Base-by-base conservation (phyloP, 1,140 invertebrate species). In the Cotesia glomerata region DNA sequence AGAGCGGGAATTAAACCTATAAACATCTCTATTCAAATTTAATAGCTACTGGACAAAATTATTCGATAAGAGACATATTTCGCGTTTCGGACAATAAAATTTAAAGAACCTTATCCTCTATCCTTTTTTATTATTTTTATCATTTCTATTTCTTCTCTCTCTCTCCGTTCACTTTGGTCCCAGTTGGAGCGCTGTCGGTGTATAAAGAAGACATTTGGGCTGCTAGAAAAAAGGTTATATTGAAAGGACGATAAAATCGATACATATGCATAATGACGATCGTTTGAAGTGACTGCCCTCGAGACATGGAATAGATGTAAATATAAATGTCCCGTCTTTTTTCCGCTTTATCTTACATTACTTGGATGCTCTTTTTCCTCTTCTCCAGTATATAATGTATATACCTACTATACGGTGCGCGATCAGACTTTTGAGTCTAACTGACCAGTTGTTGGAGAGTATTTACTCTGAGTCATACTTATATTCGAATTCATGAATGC, bases 11-110 rank as follows among this genome's bases (percentile, higher is more conserved):
- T 54, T 54, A 54, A 26, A 64, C 14, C 69, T 59, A 71, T 71
- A 71, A 71, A 71, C 69, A 71, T 71, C 69, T 62, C 45, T 54
- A 71, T 71, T 71, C 11, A 58, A 61, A 34, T 71, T n/a, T 63
- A 71, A 71, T 71, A 45, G 69, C 45, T 71, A 59, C 49, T 61
- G 54, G 18, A 34, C 18, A 35, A 36, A 45, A 64, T 35, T 13
- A 64, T 39, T 14, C 26, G 62, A 36, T 64, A 64, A 39, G 62
- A 45, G n/a, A 64, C 62, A 45, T 64, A 61, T 71, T 66, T 51
- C 26, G 61, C 61, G 18, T 49, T 49, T 45, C 62, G 51, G 32
- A 63, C 69, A 71, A 71, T 71, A 71, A 71, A 71, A 71, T 56
- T 71, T 14, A 34, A 71, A 39, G 45, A 26, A 52, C 61, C 52